A percentile compares a stretch with the other conserved stretches of the same genome.
Conservation (phyloP, 2,888 invertebrate genomes). For the Orthonychiurus folsomi region DNA sequence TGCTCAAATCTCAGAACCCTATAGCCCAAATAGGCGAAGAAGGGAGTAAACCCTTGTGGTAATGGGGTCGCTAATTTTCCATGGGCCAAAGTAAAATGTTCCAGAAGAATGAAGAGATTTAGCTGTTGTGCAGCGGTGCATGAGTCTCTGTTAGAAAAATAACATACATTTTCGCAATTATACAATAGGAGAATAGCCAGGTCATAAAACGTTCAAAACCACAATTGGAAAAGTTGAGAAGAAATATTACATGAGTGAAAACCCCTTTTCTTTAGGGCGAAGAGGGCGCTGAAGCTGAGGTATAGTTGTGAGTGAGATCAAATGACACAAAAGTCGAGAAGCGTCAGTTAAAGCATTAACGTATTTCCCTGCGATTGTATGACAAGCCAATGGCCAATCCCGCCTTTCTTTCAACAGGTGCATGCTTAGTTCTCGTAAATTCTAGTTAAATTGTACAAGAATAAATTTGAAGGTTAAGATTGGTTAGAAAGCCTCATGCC, state of each 20-base stretch:
- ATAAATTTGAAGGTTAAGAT: background rate
- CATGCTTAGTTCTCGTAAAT: constrained; percentile 73
- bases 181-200: background rate
- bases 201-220: background rate
- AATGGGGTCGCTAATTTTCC: constrained; percentile 72
- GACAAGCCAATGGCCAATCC: constrained; percentile 59
- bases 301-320: constrained; percentile 60
- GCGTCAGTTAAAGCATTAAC: constrained; percentile 73
- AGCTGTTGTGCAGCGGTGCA: constrained; percentile 60
- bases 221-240: constrained; percentile 13
- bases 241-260: constrained; percentile 63
- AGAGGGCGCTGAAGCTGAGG: constrained; percentile 57
- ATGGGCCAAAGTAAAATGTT: constrained; percentile 69
- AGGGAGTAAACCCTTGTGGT: constrained; percentile 79
- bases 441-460: constrained; percentile 48
- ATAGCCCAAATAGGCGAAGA: constrained; percentile 78
- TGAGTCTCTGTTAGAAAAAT: constrained; percentile 68
- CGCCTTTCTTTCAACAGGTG: constrained; percentile 59
- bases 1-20: constrained; percentile 64
- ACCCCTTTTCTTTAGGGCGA: constrained; percentile 58
- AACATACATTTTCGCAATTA: too few species aligned
- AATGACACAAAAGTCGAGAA: constrained; percentile 65
- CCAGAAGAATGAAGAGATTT: constrained; percentile 66
- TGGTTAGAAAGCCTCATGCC: background rate
- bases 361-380: constrained; percentile 71